Base-by-base conservation (phyloP, 2,888 invertebrate genomes). In the Kryphioiulus occultus region DNA sequence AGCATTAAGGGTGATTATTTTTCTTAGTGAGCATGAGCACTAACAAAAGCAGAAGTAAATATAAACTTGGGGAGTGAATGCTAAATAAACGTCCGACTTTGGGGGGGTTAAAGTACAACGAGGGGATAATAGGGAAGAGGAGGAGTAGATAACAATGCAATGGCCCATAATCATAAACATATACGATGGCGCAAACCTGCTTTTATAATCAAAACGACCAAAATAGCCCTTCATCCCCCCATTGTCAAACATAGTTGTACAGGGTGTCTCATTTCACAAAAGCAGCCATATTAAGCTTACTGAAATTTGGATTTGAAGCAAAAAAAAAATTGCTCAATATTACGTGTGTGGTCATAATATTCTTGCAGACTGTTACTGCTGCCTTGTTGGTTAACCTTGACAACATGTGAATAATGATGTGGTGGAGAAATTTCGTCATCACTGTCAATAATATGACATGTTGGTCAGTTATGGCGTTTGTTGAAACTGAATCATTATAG, bases 1-100 rank as follows among this genome's bases (percentile, higher is more conserved):
- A n/a, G 59, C 59, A 59, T 59, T 59, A 59, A 59, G 59, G 59
- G 59, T 59, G 59, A 59, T 59, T 59, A 59, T 59, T 59, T 59
- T 59, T 59, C 59, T 59, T 59, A 59, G 59, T 59, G 59, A 59
- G 59, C 59, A n/a, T n/a, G 19, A 19, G 59, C 9, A 59, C 59
- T 59, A 59, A 59, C 59, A 59, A 59, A 59, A n/a, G 7, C 59
- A 4, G 19, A n/a, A n/a, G n/a, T 22, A n/a, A 59, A 59, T 59
- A 59, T 59, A 59, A 59, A 59, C 59, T 19, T n/a, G 59, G 59
- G 59, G 59, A 59, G 59, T n/a, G n/a, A 59, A 59, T n/a, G n/a
- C n/a, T 47, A 47, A 47, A 47, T 59, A 59, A 59, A 59, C n/a
- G 59, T 59, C 59, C 59, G 59, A 59, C 59, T n/a, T n/a, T n/a